Conservation (phyloP, 2,888 invertebrate species). For the Trachelus iudaicus region DNA sequence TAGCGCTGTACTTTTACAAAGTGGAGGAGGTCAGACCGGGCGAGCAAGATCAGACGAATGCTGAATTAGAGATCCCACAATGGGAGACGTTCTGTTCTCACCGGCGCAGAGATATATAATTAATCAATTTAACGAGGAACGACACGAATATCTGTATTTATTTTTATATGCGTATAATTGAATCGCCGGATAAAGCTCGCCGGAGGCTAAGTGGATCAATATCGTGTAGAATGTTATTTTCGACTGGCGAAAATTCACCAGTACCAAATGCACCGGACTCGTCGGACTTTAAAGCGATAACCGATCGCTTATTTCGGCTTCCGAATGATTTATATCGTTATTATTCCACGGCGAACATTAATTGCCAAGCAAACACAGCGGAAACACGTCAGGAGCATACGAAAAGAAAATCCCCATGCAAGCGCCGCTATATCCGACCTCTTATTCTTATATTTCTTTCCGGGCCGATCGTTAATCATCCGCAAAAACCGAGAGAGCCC, state of each 20-base stretch:
- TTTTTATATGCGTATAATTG: not conserved
- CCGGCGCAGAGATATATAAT: not conserved
- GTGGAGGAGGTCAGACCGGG: not conserved
- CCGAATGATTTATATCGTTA: slow-evolving; percentile 53
- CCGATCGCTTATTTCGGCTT: not conserved
- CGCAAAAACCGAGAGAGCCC: slow-evolving; percentile 39
- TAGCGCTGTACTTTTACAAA: not conserved
- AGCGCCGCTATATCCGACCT: slow-evolving; percentile 25
- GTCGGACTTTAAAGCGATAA: not conserved
- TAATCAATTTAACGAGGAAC: not conserved
- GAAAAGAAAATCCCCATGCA: slow-evolving; percentile 44
- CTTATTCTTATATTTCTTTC: slow-evolving; percentile 24
- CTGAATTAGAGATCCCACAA: not conserved
- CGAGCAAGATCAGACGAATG: not conserved
- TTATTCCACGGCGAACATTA: slow-evolving; percentile 53
- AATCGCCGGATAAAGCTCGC: not conserved
- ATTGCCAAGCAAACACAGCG: slow-evolving; percentile 57
- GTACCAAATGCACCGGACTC: not conserved
- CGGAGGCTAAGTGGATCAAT: not conserved
- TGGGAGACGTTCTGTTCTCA: not conserved
- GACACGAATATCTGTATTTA: not conserved
- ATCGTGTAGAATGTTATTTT: not conserved
- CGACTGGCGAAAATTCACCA: not conserved
- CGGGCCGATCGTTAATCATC: slow-evolving; percentile 55
- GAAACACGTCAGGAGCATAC: slow-evolving; percentile 58